Conservation (phyloP, 2,113 vertebrate genomes). For the Pan paniscus region DNA sequence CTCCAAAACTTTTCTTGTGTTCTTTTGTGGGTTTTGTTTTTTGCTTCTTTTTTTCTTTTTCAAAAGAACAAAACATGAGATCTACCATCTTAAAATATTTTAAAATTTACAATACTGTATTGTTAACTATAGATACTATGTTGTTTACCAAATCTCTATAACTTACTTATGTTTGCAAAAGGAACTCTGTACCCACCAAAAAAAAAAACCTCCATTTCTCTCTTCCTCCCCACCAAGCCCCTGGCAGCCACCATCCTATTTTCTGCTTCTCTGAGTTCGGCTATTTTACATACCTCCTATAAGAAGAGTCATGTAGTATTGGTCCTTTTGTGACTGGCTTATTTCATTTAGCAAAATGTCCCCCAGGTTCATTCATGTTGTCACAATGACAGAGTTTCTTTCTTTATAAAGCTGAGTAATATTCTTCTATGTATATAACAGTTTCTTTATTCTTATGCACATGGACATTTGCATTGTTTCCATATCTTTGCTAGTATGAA, state of each 20-base stretch:
- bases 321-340: neutral
- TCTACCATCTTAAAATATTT: neutral
- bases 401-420: neutral
- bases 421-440: neutral
- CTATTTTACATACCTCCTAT: neutral
- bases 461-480: neutral
- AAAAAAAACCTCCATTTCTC: neutral
- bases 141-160: neutral
- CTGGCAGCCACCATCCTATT: neutral
- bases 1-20: neutral
- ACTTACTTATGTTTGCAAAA: neutral
- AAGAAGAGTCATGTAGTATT: neutral
- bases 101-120: neutral
- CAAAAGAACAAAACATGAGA: neutral
- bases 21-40: neutral
- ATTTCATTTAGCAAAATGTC: neutral
- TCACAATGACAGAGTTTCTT: neutral
- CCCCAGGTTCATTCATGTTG: neutral
- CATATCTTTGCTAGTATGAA: neutral
- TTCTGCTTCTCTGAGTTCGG: neutral
- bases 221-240: neutral
- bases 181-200: neutral
- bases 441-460: neutral
- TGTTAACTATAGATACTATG: no score
- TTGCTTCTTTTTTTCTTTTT: neutral